A percentile compares a stretch with the other conserved stretches of the same genome.
Conservation (phyloP, 2,113 vertebrate genomes). For the Hirundichthys speculiger region DNA sequence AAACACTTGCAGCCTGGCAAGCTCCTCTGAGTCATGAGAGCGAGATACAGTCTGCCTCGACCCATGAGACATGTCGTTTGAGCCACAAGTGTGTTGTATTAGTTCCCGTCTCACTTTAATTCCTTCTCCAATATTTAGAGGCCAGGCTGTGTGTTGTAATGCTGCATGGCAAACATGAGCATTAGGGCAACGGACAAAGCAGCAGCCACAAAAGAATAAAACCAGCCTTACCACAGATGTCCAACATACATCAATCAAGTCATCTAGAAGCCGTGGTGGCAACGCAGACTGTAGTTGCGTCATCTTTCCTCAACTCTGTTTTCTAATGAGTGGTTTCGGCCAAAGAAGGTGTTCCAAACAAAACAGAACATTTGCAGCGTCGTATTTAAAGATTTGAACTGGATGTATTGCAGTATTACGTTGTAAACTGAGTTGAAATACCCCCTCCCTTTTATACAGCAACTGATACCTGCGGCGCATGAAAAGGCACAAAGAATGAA, state of each 20-base stretch:
- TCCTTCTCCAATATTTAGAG: constrained; percentile 44
- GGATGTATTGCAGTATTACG: not conserved
- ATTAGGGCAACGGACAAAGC: constrained; percentile 21
- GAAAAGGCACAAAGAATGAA: constrained; percentile 21
- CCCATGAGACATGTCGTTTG: constrained; percentile 39
- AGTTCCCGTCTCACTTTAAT: constrained; percentile 20
- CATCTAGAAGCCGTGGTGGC: constrained; percentile 37
- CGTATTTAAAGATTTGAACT: not conserved
- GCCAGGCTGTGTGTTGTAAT: constrained; percentile 35
- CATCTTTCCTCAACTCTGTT: not conserved
- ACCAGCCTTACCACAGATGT: constrained; percentile 38
- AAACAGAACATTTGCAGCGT: not conserved
- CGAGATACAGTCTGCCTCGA: not conserved
- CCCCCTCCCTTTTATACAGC: not conserved
- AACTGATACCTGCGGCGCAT: not conserved
- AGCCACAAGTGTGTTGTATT: constrained; percentile 5
- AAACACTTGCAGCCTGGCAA: constrained; percentile 33
- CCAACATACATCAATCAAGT: constrained; percentile 50
- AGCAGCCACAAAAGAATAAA: constrained; percentile 39
- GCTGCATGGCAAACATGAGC: constrained; percentile 32
- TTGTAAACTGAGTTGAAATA: not conserved
- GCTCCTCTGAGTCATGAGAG: constrained; percentile 16
- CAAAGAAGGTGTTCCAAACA: no score
- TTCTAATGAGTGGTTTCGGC: no score
- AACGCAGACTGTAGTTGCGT: not conserved